phyloP scores from a whole-genome alignment of 2,113 vertebrate genomes.

The Mus spicilegus region DNA sequence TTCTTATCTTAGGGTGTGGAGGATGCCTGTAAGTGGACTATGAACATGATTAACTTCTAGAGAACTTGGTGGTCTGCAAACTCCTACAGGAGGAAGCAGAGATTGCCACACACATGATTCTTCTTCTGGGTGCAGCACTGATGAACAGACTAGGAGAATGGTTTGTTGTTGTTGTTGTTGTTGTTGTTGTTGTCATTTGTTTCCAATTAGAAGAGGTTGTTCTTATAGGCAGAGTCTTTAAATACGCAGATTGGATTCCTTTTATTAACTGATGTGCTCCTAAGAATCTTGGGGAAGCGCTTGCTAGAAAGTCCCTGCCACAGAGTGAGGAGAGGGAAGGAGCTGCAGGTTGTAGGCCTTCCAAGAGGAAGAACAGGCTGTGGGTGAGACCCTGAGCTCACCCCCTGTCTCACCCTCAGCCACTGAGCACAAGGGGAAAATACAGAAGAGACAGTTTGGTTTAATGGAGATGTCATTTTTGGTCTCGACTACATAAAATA shows the following conservation, averaged over 20 bases:
- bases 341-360: background rate
- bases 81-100: background rate
- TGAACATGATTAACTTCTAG: background rate
- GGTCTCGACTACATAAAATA: conserved; percentile 73
- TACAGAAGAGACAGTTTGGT: conserved; percentile 58
- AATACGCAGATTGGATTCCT: background rate
- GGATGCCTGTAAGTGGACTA: background rate
- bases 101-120: background rate
- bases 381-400: background rate
- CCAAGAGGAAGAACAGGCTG: background rate
- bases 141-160: background rate
- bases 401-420: background rate
- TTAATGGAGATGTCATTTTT: conserved; percentile 54
- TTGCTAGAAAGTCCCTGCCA: background rate
- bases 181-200: background rate
- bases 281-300: background rate
- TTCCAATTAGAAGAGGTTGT: background rate
- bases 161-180: background rate
- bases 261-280: conserved; percentile 16
- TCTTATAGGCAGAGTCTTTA: conserved; percentile 23
- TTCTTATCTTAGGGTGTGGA: background rate
- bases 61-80: background rate
- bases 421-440: conserved; percentile 21
- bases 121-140: conserved; percentile 20
- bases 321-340: background rate